Percentiles rank a stretch among this genome's conserved stretches.
Conservation (phyloP, 2,113 vertebrate genomes). For the Paramisgurnus dabryanus region DNA sequence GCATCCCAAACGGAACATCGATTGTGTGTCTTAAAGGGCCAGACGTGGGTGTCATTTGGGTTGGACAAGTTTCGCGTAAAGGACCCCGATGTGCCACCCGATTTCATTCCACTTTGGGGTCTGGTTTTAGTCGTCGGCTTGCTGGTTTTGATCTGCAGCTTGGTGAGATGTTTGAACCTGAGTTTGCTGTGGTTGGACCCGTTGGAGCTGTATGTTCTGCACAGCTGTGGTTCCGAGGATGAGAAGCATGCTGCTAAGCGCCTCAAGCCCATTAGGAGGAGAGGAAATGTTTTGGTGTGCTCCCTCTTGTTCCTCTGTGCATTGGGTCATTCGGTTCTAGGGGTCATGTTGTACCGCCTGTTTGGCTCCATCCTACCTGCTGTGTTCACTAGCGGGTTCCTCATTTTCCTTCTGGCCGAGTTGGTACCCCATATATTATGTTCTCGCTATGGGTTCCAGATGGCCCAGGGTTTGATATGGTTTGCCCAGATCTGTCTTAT, state of each 20-base stretch:
- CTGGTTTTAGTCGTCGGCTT: conserved; percentile 73
- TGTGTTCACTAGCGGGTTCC: conserved; percentile 75
- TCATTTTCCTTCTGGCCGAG: conserved; percentile 82
- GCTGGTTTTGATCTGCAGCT: conserved; percentile 72
- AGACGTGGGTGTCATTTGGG: conserved; percentile 64
- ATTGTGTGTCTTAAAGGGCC: conserved; percentile 69
- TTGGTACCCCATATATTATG: conserved; percentile 82
- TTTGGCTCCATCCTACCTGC: conserved; percentile 73
- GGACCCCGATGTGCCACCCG: conserved; percentile 44
- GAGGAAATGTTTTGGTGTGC: conserved; percentile 81
- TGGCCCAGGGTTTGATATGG: conserved; percentile 81
- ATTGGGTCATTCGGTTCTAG: conserved; percentile 79
- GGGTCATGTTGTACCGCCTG: conserved; percentile 78
- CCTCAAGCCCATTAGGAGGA: conserved; percentile 81
- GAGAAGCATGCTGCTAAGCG: conserved; percentile 82
- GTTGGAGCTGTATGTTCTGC: conserved; percentile 83
- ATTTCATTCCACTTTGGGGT: conserved; percentile 74
- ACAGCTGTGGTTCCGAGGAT: conserved; percentile 84
- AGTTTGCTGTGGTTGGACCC: conserved; percentile 83
- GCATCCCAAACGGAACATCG: conserved; percentile 55
- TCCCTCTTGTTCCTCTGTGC: conserved; percentile 81
- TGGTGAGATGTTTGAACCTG: conserved; percentile 80
- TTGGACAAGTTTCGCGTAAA: conserved; percentile 67
- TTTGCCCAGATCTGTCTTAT: conserved; percentile 84
- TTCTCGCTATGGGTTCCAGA: conserved; percentile 80